Base-by-base conservation (phyloP, 2,888 invertebrate genomes). In the Steinernema scapterisci region DNA sequence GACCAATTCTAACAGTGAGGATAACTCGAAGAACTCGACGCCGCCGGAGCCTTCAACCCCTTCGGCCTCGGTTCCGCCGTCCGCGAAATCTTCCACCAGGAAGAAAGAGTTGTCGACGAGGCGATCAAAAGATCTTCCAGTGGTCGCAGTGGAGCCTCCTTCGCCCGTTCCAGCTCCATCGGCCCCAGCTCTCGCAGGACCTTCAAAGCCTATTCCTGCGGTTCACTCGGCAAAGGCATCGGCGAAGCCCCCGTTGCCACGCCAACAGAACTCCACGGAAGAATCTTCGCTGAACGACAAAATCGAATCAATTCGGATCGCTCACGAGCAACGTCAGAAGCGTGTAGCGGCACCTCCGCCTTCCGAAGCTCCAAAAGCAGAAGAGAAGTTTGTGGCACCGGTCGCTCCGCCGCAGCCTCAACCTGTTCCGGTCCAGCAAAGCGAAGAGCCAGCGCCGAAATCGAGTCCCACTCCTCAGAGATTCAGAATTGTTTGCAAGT, bases 281-380 rank as follows among this genome's bases (percentile, higher is more conserved):
- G 86, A 86, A 44, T 79, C 81, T 13, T 77, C 80, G 19, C 75
- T 86, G 71, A 85, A 86, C 71, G 84, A 85, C 73, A 84, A 83
- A 76, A 79, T 86, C 44, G 84, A 84, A 70, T 79, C 78, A 21
- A 86, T 86, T 44, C 78, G 85, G 25, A 70, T 80, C 73, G 84
- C 84, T 27, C 85, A 86, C 73, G 85, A 82, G 72, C 48, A 74
- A 44, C 77, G 77, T 13, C 48, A 75, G 51, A 21, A 63, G 52
- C 52, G 27, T 23, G 71, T 52, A 16, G 70, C 7, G 27, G 43
- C 21, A n/a, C 46, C 72, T 45, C 75, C 73, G 16, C 72, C 77
- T 21, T 74, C 44, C 25, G 72, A 73, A 77, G 78, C 71, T 77
- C 78, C 0, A 81, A 83, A 56, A 71, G 25, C 43, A 31, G 70